These are phyloP conservation scores for Puma concolor DNA, from an alignment of 2,113 vertebrate species.

Conservation along the genomic window DNA sequence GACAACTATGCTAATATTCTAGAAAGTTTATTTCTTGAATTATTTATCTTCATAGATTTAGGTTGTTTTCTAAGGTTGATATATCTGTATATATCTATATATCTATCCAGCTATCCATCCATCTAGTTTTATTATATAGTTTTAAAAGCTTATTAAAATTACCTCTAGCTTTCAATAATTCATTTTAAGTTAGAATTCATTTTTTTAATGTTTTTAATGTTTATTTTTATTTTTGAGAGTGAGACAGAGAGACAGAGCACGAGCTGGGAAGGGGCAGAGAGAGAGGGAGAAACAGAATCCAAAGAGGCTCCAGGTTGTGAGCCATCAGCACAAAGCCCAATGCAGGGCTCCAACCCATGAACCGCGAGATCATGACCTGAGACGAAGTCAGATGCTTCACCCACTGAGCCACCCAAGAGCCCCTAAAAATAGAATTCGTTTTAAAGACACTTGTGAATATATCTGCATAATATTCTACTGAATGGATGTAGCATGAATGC, in stretches of 20 bases:
- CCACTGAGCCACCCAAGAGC: too few relatives aligned
- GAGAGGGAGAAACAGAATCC: too few relatives aligned
- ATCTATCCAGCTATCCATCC: neutral
- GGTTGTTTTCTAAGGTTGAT: neutral
- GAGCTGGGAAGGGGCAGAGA: too few relatives aligned
- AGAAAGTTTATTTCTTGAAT: slow-evolving; percentile 20
- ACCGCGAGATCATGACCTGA: too few relatives aligned
- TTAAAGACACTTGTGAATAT: neutral
- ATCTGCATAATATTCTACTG: neutral
- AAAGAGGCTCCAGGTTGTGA: too few relatives aligned
- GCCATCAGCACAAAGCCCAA: too few relatives aligned
- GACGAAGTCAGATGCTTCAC: too few relatives aligned
- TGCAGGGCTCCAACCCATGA: too few relatives aligned
- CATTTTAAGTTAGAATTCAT: neutral
- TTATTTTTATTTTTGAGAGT: too few relatives aligned
- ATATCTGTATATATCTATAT: neutral
- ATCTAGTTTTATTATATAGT: neutral
- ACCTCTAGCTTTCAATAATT: neutral
- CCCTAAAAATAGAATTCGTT: neutral
- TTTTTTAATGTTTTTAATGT: neutral
- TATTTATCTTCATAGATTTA: neutral
- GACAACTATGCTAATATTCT: neutral
- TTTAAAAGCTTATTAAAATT: neutral
- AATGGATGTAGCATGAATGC: neutral
- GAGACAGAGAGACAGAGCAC: too few relatives aligned